phyloP scores from a whole-genome alignment of 1,140 invertebrate genomes.

The Phthorimaea operculella region DNA sequence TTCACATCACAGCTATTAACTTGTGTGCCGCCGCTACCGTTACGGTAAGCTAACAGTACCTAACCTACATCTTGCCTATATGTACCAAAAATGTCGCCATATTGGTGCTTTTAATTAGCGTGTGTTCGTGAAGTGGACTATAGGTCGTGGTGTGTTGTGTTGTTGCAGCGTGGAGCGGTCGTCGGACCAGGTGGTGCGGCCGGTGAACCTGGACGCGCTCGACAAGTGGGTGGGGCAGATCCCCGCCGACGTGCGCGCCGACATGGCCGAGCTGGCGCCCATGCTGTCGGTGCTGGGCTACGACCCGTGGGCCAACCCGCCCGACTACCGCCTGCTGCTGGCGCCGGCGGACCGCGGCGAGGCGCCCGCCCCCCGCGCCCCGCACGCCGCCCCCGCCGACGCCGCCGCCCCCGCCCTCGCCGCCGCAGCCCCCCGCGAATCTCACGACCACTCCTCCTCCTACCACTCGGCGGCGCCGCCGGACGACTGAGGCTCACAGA shows the following conservation, averaged over 20 bases:
- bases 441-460: background rate
- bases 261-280: constrained; percentile 92
- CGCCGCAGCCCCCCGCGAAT: background rate
- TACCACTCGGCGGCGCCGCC: background rate
- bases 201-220: constrained; percentile 95
- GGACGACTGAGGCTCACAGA: background rate
- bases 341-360: constrained; percentile 74
- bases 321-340: constrained; percentile 85
- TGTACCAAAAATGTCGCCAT: too few species aligned
- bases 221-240: constrained; percentile 96
- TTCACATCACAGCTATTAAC: too few species aligned
- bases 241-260: constrained; percentile 88
- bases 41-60: too few species aligned
- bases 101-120: background rate
- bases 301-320: constrained; percentile 94
- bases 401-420: background rate
- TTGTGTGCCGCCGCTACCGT: too few species aligned
- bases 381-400: constrained; percentile 54
- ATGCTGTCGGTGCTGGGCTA: constrained; percentile 94
- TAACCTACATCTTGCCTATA: too few species aligned
- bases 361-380: constrained; percentile 23
- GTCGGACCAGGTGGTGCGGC: constrained; percentile 98
- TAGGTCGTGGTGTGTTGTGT: background rate
- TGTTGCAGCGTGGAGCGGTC: constrained; percentile 91
- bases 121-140: background rate